These are phyloP conservation scores for Heterodera schachtii DNA, from an alignment of 1,140 invertebrate species.

Conservation along the genomic window DNA sequence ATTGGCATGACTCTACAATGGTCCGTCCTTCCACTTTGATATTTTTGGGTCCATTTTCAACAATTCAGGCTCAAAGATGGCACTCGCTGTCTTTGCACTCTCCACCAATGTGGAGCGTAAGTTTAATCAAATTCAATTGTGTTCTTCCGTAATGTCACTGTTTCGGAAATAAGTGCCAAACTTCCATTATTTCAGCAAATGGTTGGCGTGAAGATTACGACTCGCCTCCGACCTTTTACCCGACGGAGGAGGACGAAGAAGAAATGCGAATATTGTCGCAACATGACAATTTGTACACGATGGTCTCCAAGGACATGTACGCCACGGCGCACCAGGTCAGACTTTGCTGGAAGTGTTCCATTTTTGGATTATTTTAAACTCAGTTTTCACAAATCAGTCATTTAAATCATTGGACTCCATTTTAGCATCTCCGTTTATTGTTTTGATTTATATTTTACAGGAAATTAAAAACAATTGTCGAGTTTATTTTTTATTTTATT, in stretches of 20 bases:
- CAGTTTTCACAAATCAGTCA: no score
- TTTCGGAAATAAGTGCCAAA: no score
- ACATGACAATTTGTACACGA: neutral
- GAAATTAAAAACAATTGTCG: no score
- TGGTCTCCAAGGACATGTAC: conserved; percentile 52
- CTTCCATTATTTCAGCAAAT: conserved; percentile 62
- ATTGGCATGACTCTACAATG: conserved; percentile 90
- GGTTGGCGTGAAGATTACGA: conserved; percentile 54
- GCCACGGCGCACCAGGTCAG: conserved; percentile 31
- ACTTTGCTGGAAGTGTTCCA: no score
- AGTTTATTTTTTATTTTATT: no score
- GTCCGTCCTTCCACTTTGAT: conserved; percentile 64
- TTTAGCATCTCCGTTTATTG: no score
- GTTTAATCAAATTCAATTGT: conserved; percentile 27
- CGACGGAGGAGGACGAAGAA: conserved; percentile 40
- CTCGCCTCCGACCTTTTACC: conserved; percentile 60
- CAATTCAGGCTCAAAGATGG: conserved; percentile 55
- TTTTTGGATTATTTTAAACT: no score
- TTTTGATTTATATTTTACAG: no score
- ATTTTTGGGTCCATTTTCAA: neutral
- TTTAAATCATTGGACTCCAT: no score
- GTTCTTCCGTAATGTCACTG: no score
- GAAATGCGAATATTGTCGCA: neutral
- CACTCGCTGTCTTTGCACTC: conserved; percentile 58
- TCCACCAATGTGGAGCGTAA: conserved; percentile 60